Evolutionary conservation across 2,888 invertebrate species (phyloP), one percentile per base, ranked within the genome.

Genomic region (Orthosia cruda): DNA sequence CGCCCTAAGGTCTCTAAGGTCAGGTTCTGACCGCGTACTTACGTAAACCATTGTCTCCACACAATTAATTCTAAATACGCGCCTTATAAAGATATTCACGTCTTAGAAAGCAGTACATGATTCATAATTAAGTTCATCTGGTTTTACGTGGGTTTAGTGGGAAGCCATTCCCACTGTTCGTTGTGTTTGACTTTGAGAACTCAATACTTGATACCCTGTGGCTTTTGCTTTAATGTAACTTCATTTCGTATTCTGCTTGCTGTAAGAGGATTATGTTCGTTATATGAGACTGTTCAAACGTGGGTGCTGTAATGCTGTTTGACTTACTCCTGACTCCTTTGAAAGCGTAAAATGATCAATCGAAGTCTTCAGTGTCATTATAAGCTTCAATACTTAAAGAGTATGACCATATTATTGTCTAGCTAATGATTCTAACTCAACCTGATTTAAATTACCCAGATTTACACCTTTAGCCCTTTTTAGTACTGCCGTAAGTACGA

Each of bases 31-130:
- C 87, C 88, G 86, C 78, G 71, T 63, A 80, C 84, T 91, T 90
- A 91, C 91, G 88, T 92, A 90, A 92, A 87, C 90, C 83, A 90
- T 91, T 92, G 92, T 92, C 85, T 88, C 83, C 84, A 73, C 64
- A 80, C 88, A 89, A 91, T 90, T 92, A 90, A 90, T 87, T 89
- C 83, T 85, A 77, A 87, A 86, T 80, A 84, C 80, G 70, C 71
- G 77, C 90, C 90, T 77, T 91, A 88, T 91, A 89, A 84, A 91
- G 91, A 82, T 88, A 88, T 89, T 86, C 85, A 91, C 90, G 89
- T 86, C 80, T 82, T 86, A 81, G 86, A 87, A 87, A 86, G 84
- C 80, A 71, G 69, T 78, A 79, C 84, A 73, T 77, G 81, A 86
- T 83, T 83, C 77, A 81, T 87, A 83, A 86, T 83, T 84, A 87